Percentiles rank a stretch among this genome's conserved stretches.
Conservation (phyloP, 2,888 invertebrate genomes). For the Sussaba pulchella region DNA sequence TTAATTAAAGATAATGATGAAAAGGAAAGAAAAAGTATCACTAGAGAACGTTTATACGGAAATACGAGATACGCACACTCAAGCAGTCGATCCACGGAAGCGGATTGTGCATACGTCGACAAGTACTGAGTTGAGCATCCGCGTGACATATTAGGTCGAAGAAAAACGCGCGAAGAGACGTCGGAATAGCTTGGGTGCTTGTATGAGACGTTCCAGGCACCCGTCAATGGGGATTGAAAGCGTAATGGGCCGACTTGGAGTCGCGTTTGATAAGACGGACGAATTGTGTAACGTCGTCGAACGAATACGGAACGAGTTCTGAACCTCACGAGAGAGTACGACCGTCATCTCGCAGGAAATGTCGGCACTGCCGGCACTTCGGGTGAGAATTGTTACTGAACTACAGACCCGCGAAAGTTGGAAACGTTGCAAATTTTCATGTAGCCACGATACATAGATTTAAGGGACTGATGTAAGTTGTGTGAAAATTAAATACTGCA, state of each 20-base stretch:
- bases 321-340: conserved; percentile 38
- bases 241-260: conserved; percentile 53
- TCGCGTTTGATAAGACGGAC: conserved; percentile 50
- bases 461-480: too few relatives aligned
- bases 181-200: conserved; percentile 16
- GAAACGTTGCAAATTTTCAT: too few relatives aligned
- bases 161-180: conserved; percentile 36
- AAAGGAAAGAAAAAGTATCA: conserved; percentile 12
- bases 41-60: background rate
- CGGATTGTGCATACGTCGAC: background rate
- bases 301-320: conserved; percentile 70
- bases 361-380: conserved; percentile 31
- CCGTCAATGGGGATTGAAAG: conserved; percentile 57
- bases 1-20: too few relatives aligned
- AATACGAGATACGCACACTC: background rate
- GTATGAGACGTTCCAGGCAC: conserved; percentile 39
- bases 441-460: too few relatives aligned
- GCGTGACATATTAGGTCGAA: conserved; percentile 20
- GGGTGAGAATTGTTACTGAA: conserved; percentile 6
- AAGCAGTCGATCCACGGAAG: too few relatives aligned
- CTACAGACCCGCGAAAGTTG: background rate
- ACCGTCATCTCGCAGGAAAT: conserved; percentile 30
- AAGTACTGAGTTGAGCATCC: conserved; percentile 5
- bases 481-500: too few relatives aligned
- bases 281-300: conserved; percentile 34